A percentile compares a stretch with the other conserved stretches of the same genome.
phyloP scores from a whole-genome alignment of 2,888 invertebrate species.

The Polylopha cassiicola region DNA sequence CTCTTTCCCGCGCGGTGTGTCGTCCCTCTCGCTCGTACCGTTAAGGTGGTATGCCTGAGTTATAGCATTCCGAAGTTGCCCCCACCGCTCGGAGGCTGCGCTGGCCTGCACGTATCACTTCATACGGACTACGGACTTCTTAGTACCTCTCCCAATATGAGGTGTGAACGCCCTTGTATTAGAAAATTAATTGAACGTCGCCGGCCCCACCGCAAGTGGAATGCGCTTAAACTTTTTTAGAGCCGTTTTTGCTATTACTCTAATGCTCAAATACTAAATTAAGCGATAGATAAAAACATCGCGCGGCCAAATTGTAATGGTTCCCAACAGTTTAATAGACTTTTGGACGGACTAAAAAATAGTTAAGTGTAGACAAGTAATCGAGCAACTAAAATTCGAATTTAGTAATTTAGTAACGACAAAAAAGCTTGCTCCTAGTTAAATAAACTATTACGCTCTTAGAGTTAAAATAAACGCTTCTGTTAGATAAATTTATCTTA shows the following conservation, averaged over 20 bases:
- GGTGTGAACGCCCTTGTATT: conserved; percentile 54
- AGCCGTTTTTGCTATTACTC: conserved; percentile 24
- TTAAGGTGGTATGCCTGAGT: conserved; percentile 73
- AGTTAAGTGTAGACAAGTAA: conserved; percentile 15
- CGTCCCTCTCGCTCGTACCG: conserved; percentile 64
- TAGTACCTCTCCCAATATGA: conserved; percentile 48
- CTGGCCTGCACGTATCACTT: no score
- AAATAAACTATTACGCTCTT: no score
- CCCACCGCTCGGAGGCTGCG: conserved; percentile 69
- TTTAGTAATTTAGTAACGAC: no score
- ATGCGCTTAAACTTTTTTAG: conserved; percentile 29
- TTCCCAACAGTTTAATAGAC: conserved; percentile 18
- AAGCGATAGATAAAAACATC: conserved; percentile 15
- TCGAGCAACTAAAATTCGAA: no score
- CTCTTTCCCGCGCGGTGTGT: conserved; percentile 41
- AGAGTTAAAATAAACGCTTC: no score
- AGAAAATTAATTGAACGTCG: conserved; percentile 50
- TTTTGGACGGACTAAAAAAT: conserved; percentile 9
- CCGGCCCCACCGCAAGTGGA: conserved; percentile 25
- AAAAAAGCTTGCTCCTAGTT: no score
- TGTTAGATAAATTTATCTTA: no score
- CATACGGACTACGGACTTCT: no score
- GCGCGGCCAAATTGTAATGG: conserved; percentile 20
- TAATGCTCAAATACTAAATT: no score
- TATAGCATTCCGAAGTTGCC: conserved; percentile 74